Evolutionary conservation across 2,797 vertebrate genomes (phyloP).

Genomic region (Ambastaia sidthimunki): DNA sequence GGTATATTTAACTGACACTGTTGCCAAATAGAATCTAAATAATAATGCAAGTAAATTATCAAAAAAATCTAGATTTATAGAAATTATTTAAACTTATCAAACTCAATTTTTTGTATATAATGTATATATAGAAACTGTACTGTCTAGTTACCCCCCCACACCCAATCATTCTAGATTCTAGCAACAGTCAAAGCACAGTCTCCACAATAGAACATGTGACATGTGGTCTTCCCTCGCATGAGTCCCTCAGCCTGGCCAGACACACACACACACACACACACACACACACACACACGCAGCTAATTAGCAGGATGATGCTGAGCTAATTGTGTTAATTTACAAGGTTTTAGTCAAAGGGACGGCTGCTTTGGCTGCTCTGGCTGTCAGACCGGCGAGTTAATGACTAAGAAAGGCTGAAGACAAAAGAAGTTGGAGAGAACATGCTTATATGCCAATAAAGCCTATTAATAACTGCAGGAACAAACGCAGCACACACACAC

Average conservation of each 20-base stretch:
- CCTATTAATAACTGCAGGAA: constrained; percentile 53
- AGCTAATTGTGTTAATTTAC: constrained; percentile 99
- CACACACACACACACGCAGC: constrained; percentile 86
- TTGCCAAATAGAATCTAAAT: neutral
- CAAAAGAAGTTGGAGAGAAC: constrained; percentile 75
- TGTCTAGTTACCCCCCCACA: neutral
- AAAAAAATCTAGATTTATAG: too few species aligned
- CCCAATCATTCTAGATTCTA: constrained; percentile 1
- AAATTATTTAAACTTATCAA: too few species aligned
- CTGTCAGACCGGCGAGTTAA: constrained; percentile 91
- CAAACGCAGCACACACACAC: constrained; percentile 40
- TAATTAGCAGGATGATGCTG: constrained; percentile 98
- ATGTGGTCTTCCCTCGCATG: constrained; percentile 85
- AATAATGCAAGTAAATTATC: neutral
- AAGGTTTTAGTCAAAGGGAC: constrained; percentile 98
- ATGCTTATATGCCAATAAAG: constrained; percentile 57
- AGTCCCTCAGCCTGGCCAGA: constrained; percentile 86
- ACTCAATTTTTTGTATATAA: too few species aligned
- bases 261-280: constrained; percentile 53
- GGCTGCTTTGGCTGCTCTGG: constrained; percentile 87
- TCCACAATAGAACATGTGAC: constrained; percentile 81
- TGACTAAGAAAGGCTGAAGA: constrained; percentile 90
- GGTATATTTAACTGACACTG: neutral
- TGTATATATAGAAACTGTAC: neutral
- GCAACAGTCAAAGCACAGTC: constrained; percentile 70